Percentiles rank a stretch among this genome's conserved stretches.
Conservation (phyloP, 2,888 invertebrate genomes). For the Phanerotoma sp. region DNA sequence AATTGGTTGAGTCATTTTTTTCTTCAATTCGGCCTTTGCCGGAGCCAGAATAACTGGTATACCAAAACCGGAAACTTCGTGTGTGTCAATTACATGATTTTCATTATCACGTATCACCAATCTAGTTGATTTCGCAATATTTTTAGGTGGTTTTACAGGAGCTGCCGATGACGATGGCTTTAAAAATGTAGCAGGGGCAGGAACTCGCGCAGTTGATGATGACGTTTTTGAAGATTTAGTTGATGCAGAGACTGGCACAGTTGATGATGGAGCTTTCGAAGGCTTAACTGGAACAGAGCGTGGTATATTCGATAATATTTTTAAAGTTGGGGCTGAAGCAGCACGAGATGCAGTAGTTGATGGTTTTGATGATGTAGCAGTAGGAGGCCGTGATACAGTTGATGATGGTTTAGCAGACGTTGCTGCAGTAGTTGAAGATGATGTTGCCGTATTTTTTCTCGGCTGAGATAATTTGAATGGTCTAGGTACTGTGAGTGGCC, state of each 20-base stretch:
- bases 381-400: background rate
- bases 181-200: too few species aligned
- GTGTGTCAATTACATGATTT: slow-evolving; percentile 37
- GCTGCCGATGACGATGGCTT: too few species aligned
- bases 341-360: too few species aligned
- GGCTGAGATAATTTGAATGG: slow-evolving; percentile 68
- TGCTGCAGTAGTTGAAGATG: background rate
- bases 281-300: too few species aligned
- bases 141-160: too few species aligned
- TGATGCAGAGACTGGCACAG: too few species aligned
- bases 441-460: slow-evolving; percentile 37
- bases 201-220: too few species aligned
- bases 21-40: slow-evolving; percentile 37
- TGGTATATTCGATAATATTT: too few species aligned
- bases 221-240: too few species aligned
- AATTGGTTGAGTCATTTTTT: slow-evolving; percentile 34
- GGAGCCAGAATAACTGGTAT: slow-evolving; percentile 36
- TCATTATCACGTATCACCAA: slow-evolving; percentile 38
- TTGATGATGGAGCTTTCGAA: too few species aligned
- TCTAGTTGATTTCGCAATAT: slow-evolving; percentile 19
- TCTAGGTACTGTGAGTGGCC: slow-evolving; percentile 63
- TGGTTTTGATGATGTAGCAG: background rate
- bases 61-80: slow-evolving; percentile 45
- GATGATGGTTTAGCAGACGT: background rate
- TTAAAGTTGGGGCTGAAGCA: too few species aligned